phyloP scores from a whole-genome alignment of 2,888 invertebrate genomes.

The Trilocha varians region DNA sequence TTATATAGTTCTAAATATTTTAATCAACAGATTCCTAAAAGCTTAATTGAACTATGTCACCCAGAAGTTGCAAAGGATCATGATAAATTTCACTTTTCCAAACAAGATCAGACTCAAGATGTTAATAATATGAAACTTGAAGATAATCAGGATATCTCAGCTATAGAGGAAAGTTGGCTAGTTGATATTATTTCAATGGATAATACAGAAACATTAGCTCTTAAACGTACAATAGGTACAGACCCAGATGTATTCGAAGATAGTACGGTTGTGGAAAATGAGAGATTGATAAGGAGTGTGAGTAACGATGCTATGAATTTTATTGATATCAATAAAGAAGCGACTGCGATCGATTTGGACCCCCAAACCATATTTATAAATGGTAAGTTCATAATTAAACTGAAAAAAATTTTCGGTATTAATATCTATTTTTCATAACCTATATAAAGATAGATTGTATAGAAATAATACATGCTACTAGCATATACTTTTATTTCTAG shows the following conservation, averaged over 20 bases:
- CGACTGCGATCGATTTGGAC: conserved; percentile 28
- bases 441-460: too few relatives aligned
- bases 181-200: conserved; percentile 43
- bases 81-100: not conserved
- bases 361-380: conserved; percentile 47
- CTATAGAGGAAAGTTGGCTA: conserved; percentile 35
- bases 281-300: conserved; percentile 24
- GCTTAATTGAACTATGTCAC: conserved; percentile 37
- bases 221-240: conserved; percentile 40
- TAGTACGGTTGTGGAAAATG: conserved; percentile 21
- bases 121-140: not conserved
- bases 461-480: not conserved
- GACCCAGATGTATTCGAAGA: conserved; percentile 22
- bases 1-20: too few relatives aligned
- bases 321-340: conserved; percentile 21
- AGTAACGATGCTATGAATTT: conserved; percentile 29
- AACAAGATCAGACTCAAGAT: not conserved
- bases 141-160: conserved; percentile 21
- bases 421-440: too few relatives aligned
- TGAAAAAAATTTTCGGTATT: not conserved
- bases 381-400: conserved; percentile 26
- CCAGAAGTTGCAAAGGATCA: conserved; percentile 20
- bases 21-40: conserved; percentile 43
- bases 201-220: conserved; percentile 36
- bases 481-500: conserved; percentile 25